phyloP scores from a whole-genome alignment of 1,140 invertebrate species.

The Bombus superbus region DNA sequence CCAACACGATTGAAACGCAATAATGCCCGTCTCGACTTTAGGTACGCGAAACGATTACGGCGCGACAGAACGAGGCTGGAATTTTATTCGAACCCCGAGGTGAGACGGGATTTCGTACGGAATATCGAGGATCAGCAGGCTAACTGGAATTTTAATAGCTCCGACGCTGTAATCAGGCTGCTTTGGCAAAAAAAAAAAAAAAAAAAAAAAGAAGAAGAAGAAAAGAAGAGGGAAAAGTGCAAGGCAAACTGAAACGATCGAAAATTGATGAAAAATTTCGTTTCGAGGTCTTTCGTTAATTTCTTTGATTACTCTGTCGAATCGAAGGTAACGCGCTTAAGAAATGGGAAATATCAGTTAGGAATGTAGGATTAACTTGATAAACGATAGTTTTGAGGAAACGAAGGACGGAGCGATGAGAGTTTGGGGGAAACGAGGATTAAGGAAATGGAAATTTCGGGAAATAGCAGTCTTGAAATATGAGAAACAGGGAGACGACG shows the following conservation, averaged over 20 bases:
- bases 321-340: no score
- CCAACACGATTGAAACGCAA: conserved; percentile 23
- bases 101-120: background rate
- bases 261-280: background rate
- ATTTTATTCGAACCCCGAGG: conserved; percentile 15
- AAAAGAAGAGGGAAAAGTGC: no score
- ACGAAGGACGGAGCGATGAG: no score
- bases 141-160: conserved; percentile 35
- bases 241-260: background rate
- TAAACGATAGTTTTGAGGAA: no score
- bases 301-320: no score
- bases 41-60: conserved; percentile 16
- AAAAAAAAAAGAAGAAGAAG: no score
- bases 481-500: no score
- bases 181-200: background rate
- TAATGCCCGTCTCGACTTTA: background rate
- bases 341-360: no score
- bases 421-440: no score
- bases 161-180: background rate
- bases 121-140: conserved; percentile 13
- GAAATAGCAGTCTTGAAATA: no score
- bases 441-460: no score
- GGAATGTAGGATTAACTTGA: no score
- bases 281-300: background rate
- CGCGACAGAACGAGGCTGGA: conserved; percentile 13